Evolutionary conservation across 1,140 invertebrate species (phyloP).

Genomic region (Platyscapa corneri): DNA sequence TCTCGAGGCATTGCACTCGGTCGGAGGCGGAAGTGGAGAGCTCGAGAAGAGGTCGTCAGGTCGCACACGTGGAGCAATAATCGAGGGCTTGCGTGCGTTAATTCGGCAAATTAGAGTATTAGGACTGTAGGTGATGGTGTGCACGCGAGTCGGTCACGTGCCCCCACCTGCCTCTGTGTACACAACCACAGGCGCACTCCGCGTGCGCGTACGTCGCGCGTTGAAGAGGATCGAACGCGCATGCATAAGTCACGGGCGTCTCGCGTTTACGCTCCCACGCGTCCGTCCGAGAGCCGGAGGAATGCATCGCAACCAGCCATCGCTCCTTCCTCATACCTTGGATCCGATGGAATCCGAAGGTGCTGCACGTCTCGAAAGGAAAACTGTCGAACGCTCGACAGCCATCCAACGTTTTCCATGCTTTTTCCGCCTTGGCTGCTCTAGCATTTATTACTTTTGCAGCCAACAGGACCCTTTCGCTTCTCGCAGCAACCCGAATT

Average conservation of each 20-base stretch:
- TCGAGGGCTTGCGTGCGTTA: background rate
- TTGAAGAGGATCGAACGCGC: conserved; percentile 6
- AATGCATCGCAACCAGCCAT: conserved; percentile 30
- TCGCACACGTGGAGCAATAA: background rate
- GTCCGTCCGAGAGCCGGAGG: background rate
- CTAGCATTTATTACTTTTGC: too few species aligned
- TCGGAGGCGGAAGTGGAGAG: too few species aligned
- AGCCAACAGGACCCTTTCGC: too few species aligned
- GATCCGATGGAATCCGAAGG: conserved; percentile 21
- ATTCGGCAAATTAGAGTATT: background rate
- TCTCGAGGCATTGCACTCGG: background rate
- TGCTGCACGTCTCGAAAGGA: too few species aligned
- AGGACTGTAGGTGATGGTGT: background rate
- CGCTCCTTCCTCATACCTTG: conserved; percentile 14
- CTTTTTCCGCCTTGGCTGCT: too few species aligned
- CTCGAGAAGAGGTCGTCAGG: too few species aligned
- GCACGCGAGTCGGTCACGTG: background rate
- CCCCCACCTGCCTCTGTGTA: background rate
- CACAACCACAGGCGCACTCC: background rate
- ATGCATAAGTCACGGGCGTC: conserved; percentile 37
- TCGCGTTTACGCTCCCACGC: conserved; percentile 45
- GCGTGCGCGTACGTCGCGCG: background rate
- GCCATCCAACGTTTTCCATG: too few species aligned
- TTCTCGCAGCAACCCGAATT: too few species aligned
- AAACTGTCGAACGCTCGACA: too few species aligned